phyloP scores from a whole-genome alignment of 2,888 invertebrate genomes.

The Athalia rosae region DNA sequence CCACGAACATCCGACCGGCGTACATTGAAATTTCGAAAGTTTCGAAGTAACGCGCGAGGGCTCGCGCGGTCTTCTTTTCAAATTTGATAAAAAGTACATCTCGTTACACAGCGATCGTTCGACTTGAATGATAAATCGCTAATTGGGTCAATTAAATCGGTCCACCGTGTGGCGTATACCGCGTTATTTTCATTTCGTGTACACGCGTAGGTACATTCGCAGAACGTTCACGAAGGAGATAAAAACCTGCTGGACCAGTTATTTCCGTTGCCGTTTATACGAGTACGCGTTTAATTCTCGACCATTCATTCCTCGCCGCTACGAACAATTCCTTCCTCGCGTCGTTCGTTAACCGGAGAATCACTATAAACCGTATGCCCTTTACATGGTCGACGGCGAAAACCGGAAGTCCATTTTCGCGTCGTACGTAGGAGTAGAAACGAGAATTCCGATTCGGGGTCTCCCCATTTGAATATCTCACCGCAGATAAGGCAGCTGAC shows the following conservation, averaged over 20 bases:
- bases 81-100: neutral
- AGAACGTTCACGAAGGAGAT: neutral
- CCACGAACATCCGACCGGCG: too few species aligned
- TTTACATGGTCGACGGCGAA: neutral
- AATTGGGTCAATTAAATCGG: neutral
- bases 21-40: too few species aligned
- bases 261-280: conserved; percentile 19
- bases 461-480: neutral
- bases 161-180: neutral
- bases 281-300: neutral
- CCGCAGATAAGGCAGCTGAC: neutral
- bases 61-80: too few species aligned
- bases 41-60: too few species aligned
- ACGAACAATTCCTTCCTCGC: conserved; percentile 10
- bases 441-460: neutral
- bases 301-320: conserved; percentile 12
- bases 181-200: neutral
- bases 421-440: neutral
- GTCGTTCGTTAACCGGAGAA: conserved; percentile 9
- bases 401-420: conserved; percentile 18
- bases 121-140: neutral
- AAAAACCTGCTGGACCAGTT: conserved; percentile 34
- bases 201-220: neutral
- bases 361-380: neutral
- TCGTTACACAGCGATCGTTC: neutral